These are phyloP conservation scores for Blastobasis adustella DNA, from an alignment of 2,888 invertebrate species.

Conservation along the genomic window DNA sequence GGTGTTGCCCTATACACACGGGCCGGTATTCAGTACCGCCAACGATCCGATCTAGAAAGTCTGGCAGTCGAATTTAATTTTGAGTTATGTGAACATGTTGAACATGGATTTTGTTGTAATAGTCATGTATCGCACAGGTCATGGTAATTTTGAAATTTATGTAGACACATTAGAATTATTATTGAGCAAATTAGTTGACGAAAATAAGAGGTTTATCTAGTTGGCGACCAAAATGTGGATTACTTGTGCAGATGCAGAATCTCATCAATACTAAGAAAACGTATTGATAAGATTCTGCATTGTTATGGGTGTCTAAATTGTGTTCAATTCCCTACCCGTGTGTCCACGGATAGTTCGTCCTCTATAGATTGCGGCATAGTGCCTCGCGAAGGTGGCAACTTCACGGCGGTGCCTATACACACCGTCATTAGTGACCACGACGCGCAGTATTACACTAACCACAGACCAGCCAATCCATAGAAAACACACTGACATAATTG, in stretches of 20 bases:
- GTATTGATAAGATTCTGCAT: not conserved
- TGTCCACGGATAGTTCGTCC: not conserved
- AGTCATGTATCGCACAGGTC: too few species aligned
- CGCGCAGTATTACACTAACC: not conserved
- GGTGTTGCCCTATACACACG: not conserved
- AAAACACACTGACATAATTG: not conserved
- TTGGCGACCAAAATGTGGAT: not conserved
- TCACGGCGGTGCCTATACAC: not conserved
- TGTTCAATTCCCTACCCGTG: not conserved
- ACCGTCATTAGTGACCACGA: not conserved
- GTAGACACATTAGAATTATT: too few species aligned
- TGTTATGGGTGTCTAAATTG: not conserved
- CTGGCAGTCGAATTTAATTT: not conserved
- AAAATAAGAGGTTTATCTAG: not conserved
- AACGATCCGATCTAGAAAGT: not conserved
- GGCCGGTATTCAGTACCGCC: not conserved
- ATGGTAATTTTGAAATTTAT: not conserved
- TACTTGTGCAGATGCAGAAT: not conserved
- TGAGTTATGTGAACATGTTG: not conserved
- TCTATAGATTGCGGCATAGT: too few species aligned
- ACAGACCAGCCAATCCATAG: not conserved
- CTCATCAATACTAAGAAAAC: not conserved
- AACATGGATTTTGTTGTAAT: too few species aligned
- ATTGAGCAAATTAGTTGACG: not conserved
- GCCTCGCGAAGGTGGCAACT: not conserved